phyloP scores from a whole-genome alignment of 2,888 invertebrate genomes.

The Synanthedon tipuliformis region DNA sequence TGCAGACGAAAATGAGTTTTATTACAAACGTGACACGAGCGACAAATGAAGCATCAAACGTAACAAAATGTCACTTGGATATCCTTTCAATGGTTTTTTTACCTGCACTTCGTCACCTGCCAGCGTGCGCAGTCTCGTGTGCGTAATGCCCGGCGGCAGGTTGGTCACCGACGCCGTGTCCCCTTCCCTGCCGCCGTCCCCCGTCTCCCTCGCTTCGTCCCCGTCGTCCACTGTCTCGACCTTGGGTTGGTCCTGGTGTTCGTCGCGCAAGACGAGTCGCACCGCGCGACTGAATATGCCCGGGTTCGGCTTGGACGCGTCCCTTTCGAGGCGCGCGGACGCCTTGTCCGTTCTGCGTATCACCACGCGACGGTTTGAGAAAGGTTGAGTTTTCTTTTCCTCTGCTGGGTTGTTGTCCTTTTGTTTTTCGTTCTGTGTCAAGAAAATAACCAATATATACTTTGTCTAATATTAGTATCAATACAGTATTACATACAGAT shows the following conservation, averaged over 20 bases:
- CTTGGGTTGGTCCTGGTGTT: conserved; percentile 34
- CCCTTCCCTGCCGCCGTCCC: conserved; percentile 22
- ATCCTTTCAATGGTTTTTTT: conserved; percentile 15
- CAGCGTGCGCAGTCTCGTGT: conserved; percentile 46
- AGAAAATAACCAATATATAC: too few species aligned
- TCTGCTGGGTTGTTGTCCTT: conserved; percentile 20
- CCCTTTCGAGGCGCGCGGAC: conserved; percentile 32
- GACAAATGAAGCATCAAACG: neutral
- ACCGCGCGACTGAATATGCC: conserved; percentile 56
- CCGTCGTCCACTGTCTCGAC: conserved; percentile 27
- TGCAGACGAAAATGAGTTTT: too few species aligned
- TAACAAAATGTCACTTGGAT: conserved; percentile 2
- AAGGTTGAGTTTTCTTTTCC: conserved; percentile 18
- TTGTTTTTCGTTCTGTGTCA: conserved; percentile 12
- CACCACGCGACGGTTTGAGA: conserved; percentile 47
- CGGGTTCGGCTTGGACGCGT: conserved; percentile 35
- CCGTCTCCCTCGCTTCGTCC: conserved; percentile 23
- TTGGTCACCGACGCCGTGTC: conserved; percentile 34
- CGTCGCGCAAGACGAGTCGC: conserved; percentile 19
- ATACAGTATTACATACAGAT: too few species aligned
- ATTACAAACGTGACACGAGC: too few species aligned
- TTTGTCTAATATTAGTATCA: too few species aligned
- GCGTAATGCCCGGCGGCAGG: conserved; percentile 58
- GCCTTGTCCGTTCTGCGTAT: conserved; percentile 32
- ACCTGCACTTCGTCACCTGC: conserved; percentile 60